phyloP scores from a whole-genome alignment of 2,888 invertebrate genomes.

The Scaeva pyrastri region DNA sequence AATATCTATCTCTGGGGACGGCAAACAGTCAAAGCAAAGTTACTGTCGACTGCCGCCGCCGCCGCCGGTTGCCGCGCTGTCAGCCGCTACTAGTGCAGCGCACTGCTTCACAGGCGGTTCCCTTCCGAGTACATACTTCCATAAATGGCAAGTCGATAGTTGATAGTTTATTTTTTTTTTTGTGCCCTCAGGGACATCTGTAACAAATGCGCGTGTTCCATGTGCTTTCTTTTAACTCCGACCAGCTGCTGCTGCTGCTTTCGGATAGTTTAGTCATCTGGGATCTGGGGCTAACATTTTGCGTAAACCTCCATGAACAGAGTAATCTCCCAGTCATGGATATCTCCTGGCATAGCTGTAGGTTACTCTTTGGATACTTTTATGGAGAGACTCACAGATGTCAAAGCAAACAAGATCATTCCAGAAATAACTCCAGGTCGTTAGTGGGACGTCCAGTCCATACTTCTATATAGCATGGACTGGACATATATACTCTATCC shows the following conservation, averaged over 20 bases:
- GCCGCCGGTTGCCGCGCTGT: background rate
- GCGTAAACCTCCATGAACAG: slow-evolving; percentile 7
- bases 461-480: no score
- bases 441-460: background rate
- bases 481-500: background rate
- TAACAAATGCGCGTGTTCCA: slow-evolving; percentile 29
- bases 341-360: slow-evolving; percentile 24
- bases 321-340: slow-evolving; percentile 42
- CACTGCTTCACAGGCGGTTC: background rate
- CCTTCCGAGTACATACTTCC: slow-evolving; percentile 43
- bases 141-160: slow-evolving; percentile 31
- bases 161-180: slow-evolving; percentile 30
- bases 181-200: slow-evolving; percentile 47
- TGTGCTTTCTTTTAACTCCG: slow-evolving; percentile 7
- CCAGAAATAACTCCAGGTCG: slow-evolving; percentile 43
- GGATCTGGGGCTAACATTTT: slow-evolving; percentile 38
- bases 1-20: slow-evolving; percentile 51
- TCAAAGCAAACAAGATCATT: slow-evolving; percentile 55
- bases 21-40: slow-evolving; percentile 52
- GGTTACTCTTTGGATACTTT: slow-evolving; percentile 18
- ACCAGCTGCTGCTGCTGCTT: slow-evolving; percentile 15
- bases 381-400: slow-evolving; percentile 23
- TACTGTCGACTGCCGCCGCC: slow-evolving; percentile 44
- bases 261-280: slow-evolving; percentile 39
- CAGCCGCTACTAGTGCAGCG: background rate